phyloP scores from a whole-genome alignment of 2,113 vertebrate species.

The Haliaeetus leucogaster region DNA sequence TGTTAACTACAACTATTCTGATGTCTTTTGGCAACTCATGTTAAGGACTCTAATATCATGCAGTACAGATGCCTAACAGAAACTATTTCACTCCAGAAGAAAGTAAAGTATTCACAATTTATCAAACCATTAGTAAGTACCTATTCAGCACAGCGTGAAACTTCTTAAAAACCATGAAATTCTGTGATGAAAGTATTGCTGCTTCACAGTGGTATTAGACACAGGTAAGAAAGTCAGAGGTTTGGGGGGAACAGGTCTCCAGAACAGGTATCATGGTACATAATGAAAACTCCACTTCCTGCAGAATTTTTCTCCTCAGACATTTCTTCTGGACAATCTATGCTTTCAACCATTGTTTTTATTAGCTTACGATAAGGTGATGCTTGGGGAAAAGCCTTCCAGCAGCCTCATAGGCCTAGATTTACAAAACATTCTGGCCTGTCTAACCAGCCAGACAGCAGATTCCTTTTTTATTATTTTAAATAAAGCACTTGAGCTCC shows the following conservation, averaged over 20 bases:
- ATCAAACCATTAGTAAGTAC: background rate
- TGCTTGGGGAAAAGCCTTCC: background rate
- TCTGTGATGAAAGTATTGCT: background rate
- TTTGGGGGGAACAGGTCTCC: background rate
- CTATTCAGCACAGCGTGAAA: background rate
- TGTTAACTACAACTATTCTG: slow-evolving; percentile 59
- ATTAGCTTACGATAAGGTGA: background rate
- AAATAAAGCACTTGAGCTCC: background rate
- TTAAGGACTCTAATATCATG: slow-evolving; percentile 21
- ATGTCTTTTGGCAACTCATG: slow-evolving; percentile 36
- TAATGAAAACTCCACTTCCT: background rate
- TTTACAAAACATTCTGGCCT: background rate
- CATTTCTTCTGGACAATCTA: background rate
- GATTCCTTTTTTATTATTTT: background rate
- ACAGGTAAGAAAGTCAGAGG: background rate
- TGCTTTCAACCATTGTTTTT: background rate
- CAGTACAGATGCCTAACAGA: background rate
- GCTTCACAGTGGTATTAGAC: background rate
- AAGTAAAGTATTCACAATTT: slow-evolving; percentile 20
- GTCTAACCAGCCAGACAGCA: background rate
- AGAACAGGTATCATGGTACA: background rate
- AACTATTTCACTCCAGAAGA: slow-evolving; percentile 15
- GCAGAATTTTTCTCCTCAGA: background rate
- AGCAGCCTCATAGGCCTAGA: background rate
- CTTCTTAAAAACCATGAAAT: background rate